These are phyloP conservation scores for Sitodiplosis mosellana DNA, from an alignment of 1,140 invertebrate genomes.

Conservation along the genomic window DNA sequence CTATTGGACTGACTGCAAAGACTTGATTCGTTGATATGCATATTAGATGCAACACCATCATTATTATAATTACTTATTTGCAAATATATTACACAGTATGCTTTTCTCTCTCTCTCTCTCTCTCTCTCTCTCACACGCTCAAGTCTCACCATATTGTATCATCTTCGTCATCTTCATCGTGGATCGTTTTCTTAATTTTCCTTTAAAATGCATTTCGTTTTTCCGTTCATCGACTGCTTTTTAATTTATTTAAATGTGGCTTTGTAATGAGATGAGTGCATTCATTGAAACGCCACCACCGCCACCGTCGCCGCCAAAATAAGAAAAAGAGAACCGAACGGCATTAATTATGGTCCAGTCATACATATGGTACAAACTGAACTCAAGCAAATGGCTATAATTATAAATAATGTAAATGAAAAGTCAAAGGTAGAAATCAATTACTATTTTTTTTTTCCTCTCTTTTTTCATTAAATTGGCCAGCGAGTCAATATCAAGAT, in stretches of 20 bases:
- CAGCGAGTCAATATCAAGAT: background rate
- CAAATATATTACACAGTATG: no score
- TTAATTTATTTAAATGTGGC: no score
- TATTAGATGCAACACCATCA: background rate
- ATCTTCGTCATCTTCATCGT: no score
- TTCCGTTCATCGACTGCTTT: background rate
- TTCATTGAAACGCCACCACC: background rate
- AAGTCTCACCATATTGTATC: no score
- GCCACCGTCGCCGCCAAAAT: background rate
- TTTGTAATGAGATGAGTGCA: no score
- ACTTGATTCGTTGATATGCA: background rate
- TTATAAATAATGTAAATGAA: conserved; percentile 1
- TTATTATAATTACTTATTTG: conserved; percentile 1
- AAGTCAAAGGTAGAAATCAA: background rate
- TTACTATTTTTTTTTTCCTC: no score
- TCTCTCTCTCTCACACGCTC: background rate
- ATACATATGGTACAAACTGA: background rate
- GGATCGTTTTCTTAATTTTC: no score
- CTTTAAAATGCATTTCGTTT: conserved; percentile 1
- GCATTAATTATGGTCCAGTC: background rate
- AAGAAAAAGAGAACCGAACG: background rate
- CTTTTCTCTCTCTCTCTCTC: no score
- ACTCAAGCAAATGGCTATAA: conserved; percentile 11
- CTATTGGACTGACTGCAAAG: background rate
- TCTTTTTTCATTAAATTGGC: background rate